Conservation (phyloP, 2,797 vertebrate species). For the Pipistrellus pygmaeus region DNA sequence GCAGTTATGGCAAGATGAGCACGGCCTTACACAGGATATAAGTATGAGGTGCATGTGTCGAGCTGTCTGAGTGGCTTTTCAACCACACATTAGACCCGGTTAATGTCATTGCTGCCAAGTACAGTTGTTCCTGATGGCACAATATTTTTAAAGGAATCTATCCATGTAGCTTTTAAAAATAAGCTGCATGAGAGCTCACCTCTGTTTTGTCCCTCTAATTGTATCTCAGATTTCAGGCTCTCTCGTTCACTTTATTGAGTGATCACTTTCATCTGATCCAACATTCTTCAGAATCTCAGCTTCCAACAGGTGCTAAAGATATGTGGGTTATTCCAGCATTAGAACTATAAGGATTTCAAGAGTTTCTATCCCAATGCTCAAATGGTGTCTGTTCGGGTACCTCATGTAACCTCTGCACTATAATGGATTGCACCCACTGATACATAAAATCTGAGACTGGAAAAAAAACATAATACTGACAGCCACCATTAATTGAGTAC, state of each 20-base stretch:
- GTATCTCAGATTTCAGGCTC: neutral
- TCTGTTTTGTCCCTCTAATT: constrained; percentile 16
- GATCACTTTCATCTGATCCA: neutral
- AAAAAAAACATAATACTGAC: neutral
- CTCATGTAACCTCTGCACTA: neutral
- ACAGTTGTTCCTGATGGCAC: neutral
- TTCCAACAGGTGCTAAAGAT: neutral
- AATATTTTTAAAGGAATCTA: constrained; percentile 11
- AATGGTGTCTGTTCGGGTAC: neutral
- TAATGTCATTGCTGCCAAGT: constrained; percentile 21
- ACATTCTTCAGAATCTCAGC: neutral
- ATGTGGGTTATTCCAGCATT: neutral
- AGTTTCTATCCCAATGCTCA: neutral
- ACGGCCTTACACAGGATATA: neutral
- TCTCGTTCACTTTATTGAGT: neutral
- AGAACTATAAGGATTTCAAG: neutral
- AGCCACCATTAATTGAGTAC: neutral
- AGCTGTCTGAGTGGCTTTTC: neutral
- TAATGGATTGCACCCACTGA: neutral
- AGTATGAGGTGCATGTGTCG: neutral
- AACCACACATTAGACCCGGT: neutral
- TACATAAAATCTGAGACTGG: neutral
- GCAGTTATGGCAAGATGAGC: neutral
- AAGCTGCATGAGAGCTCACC: neutral
- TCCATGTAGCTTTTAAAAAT: neutral